Conservation (phyloP, 2,113 vertebrate species). For the Elachura formosa region DNA sequence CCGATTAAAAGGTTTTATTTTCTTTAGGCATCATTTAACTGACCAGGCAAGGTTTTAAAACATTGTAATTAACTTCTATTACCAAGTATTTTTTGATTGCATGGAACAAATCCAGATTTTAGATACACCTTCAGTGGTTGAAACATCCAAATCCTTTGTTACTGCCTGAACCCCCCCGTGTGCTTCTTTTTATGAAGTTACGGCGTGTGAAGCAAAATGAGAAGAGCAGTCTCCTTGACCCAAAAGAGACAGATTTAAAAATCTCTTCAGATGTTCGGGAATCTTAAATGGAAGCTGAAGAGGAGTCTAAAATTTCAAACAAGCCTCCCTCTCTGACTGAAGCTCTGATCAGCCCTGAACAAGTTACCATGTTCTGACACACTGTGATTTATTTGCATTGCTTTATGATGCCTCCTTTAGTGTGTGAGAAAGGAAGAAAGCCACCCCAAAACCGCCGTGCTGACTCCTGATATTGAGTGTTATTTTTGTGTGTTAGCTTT, state of each 20-base stretch:
- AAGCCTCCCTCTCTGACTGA: not conserved
- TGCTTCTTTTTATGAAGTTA: slow-evolving; percentile 20
- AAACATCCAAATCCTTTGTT: not conserved
- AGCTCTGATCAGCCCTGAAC: not conserved
- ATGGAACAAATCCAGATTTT: not conserved
- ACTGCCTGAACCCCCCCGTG: not conserved
- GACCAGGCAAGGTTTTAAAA: not conserved
- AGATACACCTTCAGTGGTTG: not conserved
- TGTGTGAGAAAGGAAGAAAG: not conserved
- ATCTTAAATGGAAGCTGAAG: not conserved
- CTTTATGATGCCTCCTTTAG: not conserved
- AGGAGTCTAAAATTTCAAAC: not conserved
- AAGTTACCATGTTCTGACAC: not conserved
- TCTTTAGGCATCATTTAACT: not conserved
- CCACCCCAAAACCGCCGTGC: not conserved
- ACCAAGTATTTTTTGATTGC: not conserved
- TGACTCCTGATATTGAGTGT: not conserved
- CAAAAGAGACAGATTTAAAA: not conserved
- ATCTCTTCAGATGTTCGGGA: not conserved
- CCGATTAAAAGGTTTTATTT: not conserved
- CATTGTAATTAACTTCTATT: not conserved
- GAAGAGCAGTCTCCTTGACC: slow-evolving; percentile 24
- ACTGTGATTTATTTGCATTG: not conserved
- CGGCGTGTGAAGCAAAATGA: not conserved
- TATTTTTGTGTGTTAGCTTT: slow-evolving; percentile 15